Evolutionary conservation across 2,888 invertebrate species (phyloP).

Genomic region (Drosophila histrio): DNA sequence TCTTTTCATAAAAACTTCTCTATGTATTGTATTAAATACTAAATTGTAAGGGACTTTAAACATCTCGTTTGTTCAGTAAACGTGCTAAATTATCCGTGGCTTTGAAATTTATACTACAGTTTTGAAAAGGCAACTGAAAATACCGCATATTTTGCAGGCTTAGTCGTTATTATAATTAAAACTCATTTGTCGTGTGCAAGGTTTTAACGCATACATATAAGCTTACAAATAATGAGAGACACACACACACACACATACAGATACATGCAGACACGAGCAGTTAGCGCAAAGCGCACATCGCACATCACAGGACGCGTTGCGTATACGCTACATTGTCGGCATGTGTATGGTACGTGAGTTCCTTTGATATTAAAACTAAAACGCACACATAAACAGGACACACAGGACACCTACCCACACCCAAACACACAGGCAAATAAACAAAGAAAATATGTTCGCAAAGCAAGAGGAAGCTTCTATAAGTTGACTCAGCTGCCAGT

Average conservation of each 20-base stretch:
- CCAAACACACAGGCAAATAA: constrained; percentile 9
- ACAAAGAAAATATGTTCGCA: constrained; percentile 1
- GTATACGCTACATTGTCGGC: constrained; percentile 40
- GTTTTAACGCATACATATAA: constrained; percentile 15
- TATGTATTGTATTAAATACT: neutral
- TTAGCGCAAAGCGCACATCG: neutral
- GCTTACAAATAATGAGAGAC: constrained; percentile 11
- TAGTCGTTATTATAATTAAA: constrained; percentile 51
- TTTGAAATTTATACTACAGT: neutral
- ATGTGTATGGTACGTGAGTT: constrained; percentile 31
- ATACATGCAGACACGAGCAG: neutral
- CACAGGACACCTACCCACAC: neutral
- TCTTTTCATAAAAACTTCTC: neutral
- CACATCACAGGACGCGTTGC: constrained; percentile 17
- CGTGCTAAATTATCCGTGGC: too few relatives aligned
- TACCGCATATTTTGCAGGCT: neutral
- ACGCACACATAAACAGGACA: neutral
- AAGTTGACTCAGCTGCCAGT: neutral
- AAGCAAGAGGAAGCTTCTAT: constrained; percentile 6
- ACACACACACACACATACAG: neutral
- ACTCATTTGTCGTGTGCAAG: constrained; percentile 35
- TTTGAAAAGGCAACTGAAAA: neutral
- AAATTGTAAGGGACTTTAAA: neutral
- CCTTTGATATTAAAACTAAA: constrained; percentile 41
- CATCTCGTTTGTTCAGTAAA: neutral